Percentiles rank a stretch among this genome's conserved stretches.
Conservation (phyloP, 2,888 invertebrate genomes). For the Acanthosepion lycidas region DNA sequence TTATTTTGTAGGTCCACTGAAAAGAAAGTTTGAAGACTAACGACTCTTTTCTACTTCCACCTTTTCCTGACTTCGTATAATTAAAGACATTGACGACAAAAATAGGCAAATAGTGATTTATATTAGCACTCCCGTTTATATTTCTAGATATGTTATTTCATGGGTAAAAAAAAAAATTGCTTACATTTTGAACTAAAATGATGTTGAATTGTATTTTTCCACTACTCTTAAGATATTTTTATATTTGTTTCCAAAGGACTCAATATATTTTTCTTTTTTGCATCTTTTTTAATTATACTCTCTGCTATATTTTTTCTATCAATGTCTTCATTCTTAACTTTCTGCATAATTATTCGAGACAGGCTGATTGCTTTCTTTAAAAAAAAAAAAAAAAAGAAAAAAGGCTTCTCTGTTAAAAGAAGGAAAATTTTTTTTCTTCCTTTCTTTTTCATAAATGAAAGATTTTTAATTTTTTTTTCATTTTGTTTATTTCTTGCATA, state of each 20-base stretch:
- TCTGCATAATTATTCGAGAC: not conserved
- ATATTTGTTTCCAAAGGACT: not conserved
- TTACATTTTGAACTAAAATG: slow-evolving; percentile 20
- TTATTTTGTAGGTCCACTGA: slow-evolving; percentile 51
- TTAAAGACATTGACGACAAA: slow-evolving; percentile 1
- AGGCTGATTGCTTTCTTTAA: not conserved
- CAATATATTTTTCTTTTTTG: not conserved
- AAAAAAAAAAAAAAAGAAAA: not conserved
- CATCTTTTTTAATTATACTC: not conserved
- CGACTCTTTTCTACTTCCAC: not conserved
- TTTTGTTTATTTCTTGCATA: too few relatives aligned
- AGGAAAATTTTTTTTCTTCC: not conserved
- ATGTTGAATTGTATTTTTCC: not conserved
- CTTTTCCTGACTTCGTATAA: not conserved
- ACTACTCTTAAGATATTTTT: not conserved
- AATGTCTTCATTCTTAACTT: not conserved
- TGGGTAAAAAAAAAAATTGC: not conserved
- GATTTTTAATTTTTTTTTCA: not conserved
- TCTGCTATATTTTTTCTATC: not conserved
- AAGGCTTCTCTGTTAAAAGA: too few relatives aligned
- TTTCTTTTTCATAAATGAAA: not conserved
- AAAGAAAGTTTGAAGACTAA: slow-evolving; percentile 51
- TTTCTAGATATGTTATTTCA: not conserved
- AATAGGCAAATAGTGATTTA: slow-evolving; percentile 11
- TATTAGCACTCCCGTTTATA: not conserved